These are phyloP conservation scores for Nibea coibor DNA, from an alignment of 2,113 vertebrate species.

Conservation along the genomic window DNA sequence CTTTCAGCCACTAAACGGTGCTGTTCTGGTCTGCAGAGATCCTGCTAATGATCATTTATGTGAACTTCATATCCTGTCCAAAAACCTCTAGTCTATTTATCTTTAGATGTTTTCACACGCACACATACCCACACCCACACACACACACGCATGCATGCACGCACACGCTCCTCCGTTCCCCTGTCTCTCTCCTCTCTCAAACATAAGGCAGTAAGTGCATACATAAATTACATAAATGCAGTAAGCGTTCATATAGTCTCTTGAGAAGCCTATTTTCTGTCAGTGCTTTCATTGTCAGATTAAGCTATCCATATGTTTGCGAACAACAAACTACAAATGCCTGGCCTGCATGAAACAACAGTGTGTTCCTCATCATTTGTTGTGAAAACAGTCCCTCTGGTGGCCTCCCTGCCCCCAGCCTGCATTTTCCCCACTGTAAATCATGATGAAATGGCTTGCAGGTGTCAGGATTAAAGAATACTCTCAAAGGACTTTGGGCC, in stretches of 20 bases:
- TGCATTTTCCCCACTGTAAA: constrained; percentile 92
- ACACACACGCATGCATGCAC: constrained; percentile 32
- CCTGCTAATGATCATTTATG: constrained; percentile 80
- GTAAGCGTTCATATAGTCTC: constrained; percentile 20
- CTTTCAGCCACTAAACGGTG: constrained; percentile 58
- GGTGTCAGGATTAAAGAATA: constrained; percentile 98
- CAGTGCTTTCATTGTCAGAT: constrained; percentile 84
- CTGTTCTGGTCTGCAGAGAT: constrained; percentile 73
- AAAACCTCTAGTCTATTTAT: constrained; percentile 86
- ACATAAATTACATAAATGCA: constrained; percentile 15
- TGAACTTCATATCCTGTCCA: constrained; percentile 86
- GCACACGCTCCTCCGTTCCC: constrained; percentile 4
- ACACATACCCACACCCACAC: constrained; percentile 51
- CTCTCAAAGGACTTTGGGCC: constrained; percentile 87
- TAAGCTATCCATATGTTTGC: constrained; percentile 83
- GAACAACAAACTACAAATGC: constrained; percentile 91
- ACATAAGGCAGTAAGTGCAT: constrained; percentile 18
- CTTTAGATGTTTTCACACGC: constrained; percentile 64
- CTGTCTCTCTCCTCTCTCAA: constrained; percentile 30
- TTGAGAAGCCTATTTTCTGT: constrained; percentile 36
- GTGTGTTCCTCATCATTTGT: constrained; percentile 92
- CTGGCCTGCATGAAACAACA: constrained; percentile 88
- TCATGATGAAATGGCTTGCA: constrained; percentile 98
- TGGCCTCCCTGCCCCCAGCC: constrained; percentile 86
- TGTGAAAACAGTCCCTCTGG: constrained; percentile 91